Evolutionary conservation across 2,797 vertebrate species (phyloP), one percentile per base, ranked within the genome.

Genomic region (Miichthys miiuy): DNA sequence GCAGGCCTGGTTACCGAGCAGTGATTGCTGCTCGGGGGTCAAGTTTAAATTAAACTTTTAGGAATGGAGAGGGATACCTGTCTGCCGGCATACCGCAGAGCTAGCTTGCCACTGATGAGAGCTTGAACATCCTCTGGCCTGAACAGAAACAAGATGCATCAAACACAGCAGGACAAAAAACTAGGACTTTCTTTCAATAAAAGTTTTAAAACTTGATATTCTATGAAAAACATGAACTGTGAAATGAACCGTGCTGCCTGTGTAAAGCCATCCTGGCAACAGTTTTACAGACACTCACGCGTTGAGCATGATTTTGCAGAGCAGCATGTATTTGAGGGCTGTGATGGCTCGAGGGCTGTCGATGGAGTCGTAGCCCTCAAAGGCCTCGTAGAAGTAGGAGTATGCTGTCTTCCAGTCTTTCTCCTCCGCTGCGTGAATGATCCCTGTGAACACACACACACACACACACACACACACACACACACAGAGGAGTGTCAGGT

Each of bases 371-470:
- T 99, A 98, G 80, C 98, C 98, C 90, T 99, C 98, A 66, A 99
- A 99, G 0, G 98, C 98, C 94, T 99, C 98, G 0, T 99, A 99
- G 91, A 99, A 99, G 93, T 99, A 99, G 3, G 98, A 99, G 84
- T 99, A 99, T 0, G 98, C 97, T 0, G 98, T 99, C 95, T 99
- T 99, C 97, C 97, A 99, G 91, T 99, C 98, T 90, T 99, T 99
- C 89, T 99, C 98, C 88, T 98, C 98, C 20, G 98, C 98, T 72
- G 98, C 98, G 0, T 99, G 98, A 90, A 97, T 99, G 88, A 99
- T 99, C 87, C 98, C 98, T 99, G 81, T 9, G 72, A 61, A 58
- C 8, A 67, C n/a, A 51, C 6, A 13, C 27, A 30, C 20, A 21
- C 25, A 73, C 10, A 67, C 13, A 64, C 2, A 21, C 30, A 73